Conservation (phyloP, 1,140 invertebrate genomes). For the Drosophila varians region DNA sequence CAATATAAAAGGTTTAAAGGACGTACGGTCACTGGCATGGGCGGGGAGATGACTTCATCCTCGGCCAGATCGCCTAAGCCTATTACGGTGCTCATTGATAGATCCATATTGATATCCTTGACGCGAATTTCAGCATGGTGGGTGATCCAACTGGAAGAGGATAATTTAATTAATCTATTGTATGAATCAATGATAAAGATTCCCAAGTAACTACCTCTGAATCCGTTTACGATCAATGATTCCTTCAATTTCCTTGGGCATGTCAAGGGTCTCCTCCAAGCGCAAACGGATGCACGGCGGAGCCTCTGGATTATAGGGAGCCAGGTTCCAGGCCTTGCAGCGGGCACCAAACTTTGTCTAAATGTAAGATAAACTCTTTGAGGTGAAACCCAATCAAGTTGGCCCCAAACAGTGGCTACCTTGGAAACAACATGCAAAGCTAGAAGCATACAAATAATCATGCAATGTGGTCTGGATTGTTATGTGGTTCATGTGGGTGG, state of each 20-base stretch:
- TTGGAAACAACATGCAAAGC: slow-evolving; percentile 60
- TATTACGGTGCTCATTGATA: slow-evolving; percentile 92
- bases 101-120: slow-evolving; percentile 87
- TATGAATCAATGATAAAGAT: not conserved
- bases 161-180: not conserved
- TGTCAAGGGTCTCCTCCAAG: slow-evolving; percentile 86
- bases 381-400: not conserved
- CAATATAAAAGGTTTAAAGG: not conserved
- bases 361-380: not conserved
- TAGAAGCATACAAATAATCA: slow-evolving; percentile 42
- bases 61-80: slow-evolving; percentile 92
- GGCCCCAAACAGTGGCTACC: slow-evolving; percentile 5
- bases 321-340: slow-evolving; percentile 88
- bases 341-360: slow-evolving; percentile 90
- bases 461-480: slow-evolving; percentile 43
- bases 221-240: slow-evolving; percentile 78
- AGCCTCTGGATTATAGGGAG: slow-evolving; percentile 85
- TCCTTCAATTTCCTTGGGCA: slow-evolving; percentile 63
- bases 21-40: slow-evolving; percentile 90
- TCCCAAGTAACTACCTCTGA: slow-evolving; percentile 50
- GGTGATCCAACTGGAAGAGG: slow-evolving; percentile 79
- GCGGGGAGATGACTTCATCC: slow-evolving; percentile 91
- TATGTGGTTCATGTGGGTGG: slow-evolving; percentile 1
- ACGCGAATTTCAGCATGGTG: slow-evolving; percentile 87
- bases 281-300: slow-evolving; percentile 86